These are phyloP conservation scores for Bradysia coprophila DNA, from an alignment of 1,140 invertebrate genomes.

Conservation along the genomic window DNA sequence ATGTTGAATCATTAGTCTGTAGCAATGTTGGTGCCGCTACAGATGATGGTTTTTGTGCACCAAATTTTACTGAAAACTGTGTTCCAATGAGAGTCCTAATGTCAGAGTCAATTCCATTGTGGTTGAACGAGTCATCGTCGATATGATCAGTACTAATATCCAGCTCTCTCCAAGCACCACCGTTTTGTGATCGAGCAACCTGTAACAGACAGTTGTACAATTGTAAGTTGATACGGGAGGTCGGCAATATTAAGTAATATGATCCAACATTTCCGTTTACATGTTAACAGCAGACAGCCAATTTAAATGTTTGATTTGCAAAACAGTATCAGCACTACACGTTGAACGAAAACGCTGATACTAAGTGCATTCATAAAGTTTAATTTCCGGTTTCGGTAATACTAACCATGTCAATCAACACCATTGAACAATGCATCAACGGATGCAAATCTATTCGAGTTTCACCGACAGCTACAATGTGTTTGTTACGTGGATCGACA, in stretches of 20 bases:
- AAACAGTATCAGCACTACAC: too few relatives aligned
- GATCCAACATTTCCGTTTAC: too few relatives aligned
- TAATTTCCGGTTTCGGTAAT: too few relatives aligned
- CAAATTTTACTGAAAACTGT: slow-evolving; percentile 8
- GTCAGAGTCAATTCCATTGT: not conserved
- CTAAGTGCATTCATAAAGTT: too few relatives aligned
- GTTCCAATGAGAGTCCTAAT: not conserved
- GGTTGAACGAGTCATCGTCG: not conserved
- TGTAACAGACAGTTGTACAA: too few relatives aligned
- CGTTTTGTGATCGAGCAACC: slow-evolving; percentile 64
- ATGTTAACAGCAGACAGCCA: too few relatives aligned
- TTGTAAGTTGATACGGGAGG: too few relatives aligned
- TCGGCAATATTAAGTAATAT: too few relatives aligned
- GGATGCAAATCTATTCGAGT: slow-evolving; percentile 38
- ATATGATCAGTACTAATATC: too few relatives aligned
- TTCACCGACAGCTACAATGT: slow-evolving; percentile 43
- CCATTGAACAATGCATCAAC: slow-evolving; percentile 68
- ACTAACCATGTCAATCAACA: slow-evolving; percentile 68
- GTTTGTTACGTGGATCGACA: slow-evolving; percentile 40
- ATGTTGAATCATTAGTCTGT: slow-evolving; percentile 6
- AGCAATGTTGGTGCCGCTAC: slow-evolving; percentile 11
- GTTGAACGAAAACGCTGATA: too few relatives aligned
- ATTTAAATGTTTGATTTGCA: too few relatives aligned
- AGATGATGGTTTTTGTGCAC: slow-evolving; percentile 10
- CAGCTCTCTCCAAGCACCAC: slow-evolving; percentile 50